These are phyloP conservation scores for Pegoplata infirma DNA, from an alignment of 2,888 invertebrate species.

Conservation along the genomic window DNA sequence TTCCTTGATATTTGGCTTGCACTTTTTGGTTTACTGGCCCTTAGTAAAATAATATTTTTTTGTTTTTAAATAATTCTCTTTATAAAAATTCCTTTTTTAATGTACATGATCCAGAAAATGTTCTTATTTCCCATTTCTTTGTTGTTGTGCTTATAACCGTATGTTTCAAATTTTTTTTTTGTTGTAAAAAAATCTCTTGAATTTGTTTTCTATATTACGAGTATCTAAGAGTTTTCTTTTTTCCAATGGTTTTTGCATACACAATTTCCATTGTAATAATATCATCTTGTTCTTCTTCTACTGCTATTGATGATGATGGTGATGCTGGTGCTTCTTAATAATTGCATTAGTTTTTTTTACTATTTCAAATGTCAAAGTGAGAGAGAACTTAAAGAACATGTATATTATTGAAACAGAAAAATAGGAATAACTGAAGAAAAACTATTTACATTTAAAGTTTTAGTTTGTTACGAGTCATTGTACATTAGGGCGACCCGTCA, in stretches of 20 bases:
- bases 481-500: too few species aligned
- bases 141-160: background rate
- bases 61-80: background rate
- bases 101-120: background rate
- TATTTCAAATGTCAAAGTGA: slow-evolving; percentile 28
- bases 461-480: background rate
- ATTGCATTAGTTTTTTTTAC: slow-evolving; percentile 38
- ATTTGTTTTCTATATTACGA: background rate
- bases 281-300: background rate
- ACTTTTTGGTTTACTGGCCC: too few species aligned
- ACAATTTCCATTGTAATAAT: slow-evolving; percentile 4
- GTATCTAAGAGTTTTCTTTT: background rate
- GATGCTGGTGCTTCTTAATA: background rate
- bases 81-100: background rate
- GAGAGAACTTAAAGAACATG: slow-evolving; percentile 15
- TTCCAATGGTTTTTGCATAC: too few species aligned
- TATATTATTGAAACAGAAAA: background rate
- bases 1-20: too few species aligned
- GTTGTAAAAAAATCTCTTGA: background rate
- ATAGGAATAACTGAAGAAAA: background rate
- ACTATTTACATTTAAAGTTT: background rate
- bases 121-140: background rate
- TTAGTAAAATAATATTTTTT: too few species aligned
- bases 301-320: background rate
- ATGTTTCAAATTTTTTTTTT: background rate